Evolutionary conservation across 1,140 invertebrate genomes (phyloP), one percentile per base, ranked within the genome.

Genomic region (Andricus grossulariae): DNA sequence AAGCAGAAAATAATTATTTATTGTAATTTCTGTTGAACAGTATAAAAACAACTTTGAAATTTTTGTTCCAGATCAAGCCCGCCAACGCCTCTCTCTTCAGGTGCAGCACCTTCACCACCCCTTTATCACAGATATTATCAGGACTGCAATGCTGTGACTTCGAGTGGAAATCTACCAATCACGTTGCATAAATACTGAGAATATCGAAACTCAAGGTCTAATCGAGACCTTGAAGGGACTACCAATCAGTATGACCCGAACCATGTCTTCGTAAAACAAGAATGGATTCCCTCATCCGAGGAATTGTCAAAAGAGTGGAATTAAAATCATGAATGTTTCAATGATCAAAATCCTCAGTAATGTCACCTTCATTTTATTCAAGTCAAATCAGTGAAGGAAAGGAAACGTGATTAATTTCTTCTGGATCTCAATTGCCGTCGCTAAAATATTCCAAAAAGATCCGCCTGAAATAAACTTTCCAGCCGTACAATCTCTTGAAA

Each of bases 111-210:
- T 39, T 91, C 91, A 1, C 89, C 91, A 15, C 90, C 90, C 21
- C 80, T 90, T 15, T 91, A 92, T 57, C 89, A 90, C 75, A 87
- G 91, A 83, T 92, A 91, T 66, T 90, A 91, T 54, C 91, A 91
- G 81, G 90, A 92, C 80, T 92, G 90, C 80, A 91, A 91, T 60
- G 87, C 88, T 16, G 88, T 91, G 2, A 91, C 89, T 72, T 88
- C 89, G 66, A 91, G 89, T 72, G 90, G 90, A 8, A 92, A 92
- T 85, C 57, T 92, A 73, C 90, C 91, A 8, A 90, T 92, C 82
- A 90, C 91, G 84, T 78, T 92, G 54, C 91, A 90, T 75, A 91
- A 91, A 77, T 92, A 92, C 91, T 92, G 91, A 92, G 91, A 90
- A 82, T 92, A 90, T 76, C 87, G 89, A 79, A 89, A 89, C 88